Base-by-base conservation (phyloP, 2,888 invertebrate genomes). In the Endomychus coccineus region DNA sequence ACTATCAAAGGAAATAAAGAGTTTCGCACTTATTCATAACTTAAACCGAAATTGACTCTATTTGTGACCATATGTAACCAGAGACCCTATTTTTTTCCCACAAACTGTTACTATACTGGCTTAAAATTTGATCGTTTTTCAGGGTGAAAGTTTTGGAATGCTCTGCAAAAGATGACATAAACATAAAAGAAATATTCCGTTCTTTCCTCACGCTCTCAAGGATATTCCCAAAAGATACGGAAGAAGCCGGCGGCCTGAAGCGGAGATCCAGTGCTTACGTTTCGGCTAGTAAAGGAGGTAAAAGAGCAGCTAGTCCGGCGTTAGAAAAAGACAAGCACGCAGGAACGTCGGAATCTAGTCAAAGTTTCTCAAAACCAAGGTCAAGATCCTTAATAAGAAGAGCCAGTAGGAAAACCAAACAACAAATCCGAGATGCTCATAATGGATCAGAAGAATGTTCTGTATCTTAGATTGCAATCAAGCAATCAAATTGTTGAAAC, bases 161-260 rank as follows among this genome's bases (percentile, higher is more conserved):
- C 62, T 86, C 83, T 29, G 84, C 84, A 10, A 84, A 83, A 61
- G 82, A 82, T 56, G 83, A 85, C 61, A 75, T 75, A 55, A 83
- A 82, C 61, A 77, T 89, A 45, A 77, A 77, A 53, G 86, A 88
- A 50, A 75, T 88, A 39, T 90, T 90, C 67, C 78, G 83, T 55
- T 77, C 79, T 38, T 77, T 90, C 59, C 72, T 89, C 44, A 78
- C 82, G 22, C 70, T 89, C 35, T 83, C 86, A 34, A 79, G 80
- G 52, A 79, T 84, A 49, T 65, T 81, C 45, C 77, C 78, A 19
- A 71, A 72, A 45, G 76, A 77, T 43, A 61, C 71, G 36, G 72
- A 73, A 48, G 75, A 77, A 27, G 56, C 63, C 32, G 68, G 73
- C 14, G 77, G 75, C 34, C 68, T 85, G 38, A 78, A 81, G 55